Percentiles rank a stretch among this genome's conserved stretches.
phyloP scores from a whole-genome alignment of 2,888 invertebrate species.

The Synanthedon andrenaeformis region DNA sequence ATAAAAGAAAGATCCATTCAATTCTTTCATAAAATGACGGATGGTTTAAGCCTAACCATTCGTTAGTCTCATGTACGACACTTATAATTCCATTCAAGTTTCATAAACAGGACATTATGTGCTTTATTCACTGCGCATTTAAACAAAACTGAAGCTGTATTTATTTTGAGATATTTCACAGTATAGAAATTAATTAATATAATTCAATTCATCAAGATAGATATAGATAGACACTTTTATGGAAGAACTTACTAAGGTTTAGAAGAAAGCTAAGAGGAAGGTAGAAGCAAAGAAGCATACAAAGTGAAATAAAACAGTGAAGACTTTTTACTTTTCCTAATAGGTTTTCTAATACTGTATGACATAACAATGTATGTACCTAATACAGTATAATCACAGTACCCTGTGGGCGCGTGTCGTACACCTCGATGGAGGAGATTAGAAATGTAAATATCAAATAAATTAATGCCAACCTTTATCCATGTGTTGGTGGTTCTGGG shows the following conservation, averaged over 20 bases:
- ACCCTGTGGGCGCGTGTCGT: constrained; percentile 5
- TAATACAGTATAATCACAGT: constrained; percentile 4
- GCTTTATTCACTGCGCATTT: no score
- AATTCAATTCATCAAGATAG: no score
- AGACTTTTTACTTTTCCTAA: no score
- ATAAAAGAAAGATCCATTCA: constrained; percentile 19
- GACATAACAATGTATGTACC: constrained; percentile 2
- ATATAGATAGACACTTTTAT: no score
- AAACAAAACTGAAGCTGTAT: no score
- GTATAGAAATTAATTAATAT: no score
- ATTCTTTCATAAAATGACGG: constrained; percentile 29
- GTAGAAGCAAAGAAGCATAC: no score
- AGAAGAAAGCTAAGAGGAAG: no score
- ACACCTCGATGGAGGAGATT: constrained; percentile 4
- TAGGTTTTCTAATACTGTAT: no score
- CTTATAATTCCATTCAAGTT: constrained; percentile 47
- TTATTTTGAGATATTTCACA: no score
- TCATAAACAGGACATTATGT: constrained; percentile 12
- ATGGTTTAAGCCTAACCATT: constrained; percentile 40
- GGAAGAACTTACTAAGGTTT: no score
- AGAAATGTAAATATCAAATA: constrained; percentile 5
- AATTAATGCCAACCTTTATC: constrained; percentile 4
- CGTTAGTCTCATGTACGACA: constrained; percentile 54
- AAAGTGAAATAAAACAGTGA: no score
- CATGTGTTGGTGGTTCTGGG: constrained; percentile 5